Conservation (phyloP, 2,888 invertebrate genomes). For the Drosophila anomalata region DNA sequence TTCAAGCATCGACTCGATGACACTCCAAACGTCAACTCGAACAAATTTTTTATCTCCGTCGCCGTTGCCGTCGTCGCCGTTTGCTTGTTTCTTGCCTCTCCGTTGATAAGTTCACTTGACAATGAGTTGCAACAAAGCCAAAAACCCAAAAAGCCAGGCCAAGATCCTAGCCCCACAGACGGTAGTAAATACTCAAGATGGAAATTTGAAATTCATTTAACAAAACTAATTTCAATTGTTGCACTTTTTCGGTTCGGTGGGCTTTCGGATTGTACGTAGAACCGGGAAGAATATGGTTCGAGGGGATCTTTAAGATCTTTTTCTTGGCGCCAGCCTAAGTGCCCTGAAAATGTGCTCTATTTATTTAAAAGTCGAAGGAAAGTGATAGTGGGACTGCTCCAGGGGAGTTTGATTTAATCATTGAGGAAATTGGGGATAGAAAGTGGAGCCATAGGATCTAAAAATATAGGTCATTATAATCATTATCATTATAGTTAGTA, state of each 20-base stretch:
- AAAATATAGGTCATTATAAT: not conserved
- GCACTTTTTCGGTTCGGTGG: conserved; percentile 50
- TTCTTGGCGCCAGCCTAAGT: conserved; percentile 69
- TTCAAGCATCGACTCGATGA: conserved; percentile 78
- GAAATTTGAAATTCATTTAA: conserved; percentile 73
- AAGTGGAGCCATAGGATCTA: not conserved
- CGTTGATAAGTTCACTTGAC: conserved; percentile 79
- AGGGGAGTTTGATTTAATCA: not conserved
- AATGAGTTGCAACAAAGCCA: conserved; percentile 76
- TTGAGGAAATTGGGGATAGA: not conserved
- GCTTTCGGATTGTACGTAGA: conserved; percentile 33
- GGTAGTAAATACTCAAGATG: conserved; percentile 68
- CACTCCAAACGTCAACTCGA: conserved; percentile 79
- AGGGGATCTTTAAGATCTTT: conserved; percentile 50
- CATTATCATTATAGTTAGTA: not conserved
- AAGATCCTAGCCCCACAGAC: conserved; percentile 51
- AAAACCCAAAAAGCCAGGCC: conserved; percentile 45
- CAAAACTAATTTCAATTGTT: conserved; percentile 77
- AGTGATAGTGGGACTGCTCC: conserved; percentile 56
- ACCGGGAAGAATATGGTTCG: conserved; percentile 24
- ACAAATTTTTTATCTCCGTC: conserved; percentile 50
- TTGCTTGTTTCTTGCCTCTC: conserved; percentile 49
- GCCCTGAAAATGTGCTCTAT: conserved; percentile 43
- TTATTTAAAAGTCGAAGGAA: conserved; percentile 49
- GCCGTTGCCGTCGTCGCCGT: conserved; percentile 14